Percentiles rank a stretch among this genome's conserved stretches.
phyloP scores from a whole-genome alignment of 2,797 vertebrate species.

The Orientallactaga sibirica region DNA sequence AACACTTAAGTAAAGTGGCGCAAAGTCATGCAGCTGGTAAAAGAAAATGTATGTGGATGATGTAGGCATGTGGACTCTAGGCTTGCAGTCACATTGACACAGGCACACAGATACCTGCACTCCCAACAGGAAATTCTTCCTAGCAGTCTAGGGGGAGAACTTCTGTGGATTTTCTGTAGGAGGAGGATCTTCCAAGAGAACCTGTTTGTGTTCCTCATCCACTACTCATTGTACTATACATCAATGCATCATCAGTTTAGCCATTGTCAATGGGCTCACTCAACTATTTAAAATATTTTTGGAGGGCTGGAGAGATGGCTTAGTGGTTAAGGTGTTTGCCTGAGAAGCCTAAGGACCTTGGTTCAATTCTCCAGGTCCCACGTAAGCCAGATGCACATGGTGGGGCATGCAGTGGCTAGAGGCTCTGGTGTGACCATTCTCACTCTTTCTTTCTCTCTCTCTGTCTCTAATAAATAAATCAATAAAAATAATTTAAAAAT shows the following conservation, averaged over 20 bases:
- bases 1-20: not conserved
- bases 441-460: too few relatives aligned
- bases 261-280: not conserved
- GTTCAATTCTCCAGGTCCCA: too few relatives aligned
- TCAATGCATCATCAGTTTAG: not conserved
- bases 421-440: too few relatives aligned
- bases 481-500: not conserved
- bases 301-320: not conserved
- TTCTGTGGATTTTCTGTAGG: not conserved
- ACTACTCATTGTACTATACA: not conserved
- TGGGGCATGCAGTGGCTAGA: too few relatives aligned
- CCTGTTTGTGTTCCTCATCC: not conserved
- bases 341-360: too few relatives aligned
- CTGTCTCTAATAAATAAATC: too few relatives aligned
- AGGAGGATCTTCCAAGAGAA: not conserved
- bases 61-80: not conserved
- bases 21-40: not conserved
- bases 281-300: not conserved
- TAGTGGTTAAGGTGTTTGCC: too few relatives aligned
- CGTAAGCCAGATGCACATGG: too few relatives aligned
- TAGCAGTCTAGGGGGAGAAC: not conserved
- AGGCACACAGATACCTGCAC: not conserved
- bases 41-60: not conserved
- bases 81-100: not conserved
- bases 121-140: not conserved